Percentiles rank a stretch among this genome's conserved stretches.
Conservation (phyloP, 2,113 vertebrate species). For the Setophaga kirtlandii region DNA sequence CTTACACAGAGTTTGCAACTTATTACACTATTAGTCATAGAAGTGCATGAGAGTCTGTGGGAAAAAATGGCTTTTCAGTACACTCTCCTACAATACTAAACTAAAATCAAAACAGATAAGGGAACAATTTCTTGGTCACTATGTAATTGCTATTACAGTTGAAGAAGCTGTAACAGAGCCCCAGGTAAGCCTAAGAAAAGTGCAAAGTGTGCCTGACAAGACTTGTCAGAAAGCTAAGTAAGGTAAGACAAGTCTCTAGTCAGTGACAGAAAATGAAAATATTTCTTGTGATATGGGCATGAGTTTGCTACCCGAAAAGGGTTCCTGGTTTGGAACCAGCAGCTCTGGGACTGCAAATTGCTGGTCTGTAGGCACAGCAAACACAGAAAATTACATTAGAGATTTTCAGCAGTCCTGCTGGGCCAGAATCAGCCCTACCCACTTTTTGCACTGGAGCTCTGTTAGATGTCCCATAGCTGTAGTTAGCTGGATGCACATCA, state of each 20-base stretch:
- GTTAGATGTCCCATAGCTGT: background rate
- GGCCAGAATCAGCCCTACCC: background rate
- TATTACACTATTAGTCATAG: background rate
- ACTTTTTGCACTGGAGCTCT: background rate
- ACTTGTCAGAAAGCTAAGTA: background rate
- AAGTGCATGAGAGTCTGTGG: background rate
- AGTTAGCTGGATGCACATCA: background rate
- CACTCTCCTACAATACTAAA: background rate
- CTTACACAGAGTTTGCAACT: background rate
- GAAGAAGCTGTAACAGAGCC: background rate
- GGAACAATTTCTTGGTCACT: background rate
- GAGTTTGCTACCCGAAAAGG: background rate
- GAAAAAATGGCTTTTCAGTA: background rate
- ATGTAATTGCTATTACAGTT: background rate
- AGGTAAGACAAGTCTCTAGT: background rate
- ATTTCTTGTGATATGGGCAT: background rate
- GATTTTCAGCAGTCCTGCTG: background rate
- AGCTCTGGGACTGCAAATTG: background rate
- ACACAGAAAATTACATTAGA: background rate
- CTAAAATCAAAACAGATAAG: background rate
- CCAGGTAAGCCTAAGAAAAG: background rate
- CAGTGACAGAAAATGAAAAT: background rate
- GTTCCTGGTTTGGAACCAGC: background rate
- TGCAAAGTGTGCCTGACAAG: background rate
- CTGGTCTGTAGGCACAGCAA: background rate